A percentile compares a stretch with the other conserved stretches of the same genome.
These are phyloP conservation scores for Netelia inedita DNA, from an alignment of 2,888 invertebrate species.

Conservation along the genomic window DNA sequence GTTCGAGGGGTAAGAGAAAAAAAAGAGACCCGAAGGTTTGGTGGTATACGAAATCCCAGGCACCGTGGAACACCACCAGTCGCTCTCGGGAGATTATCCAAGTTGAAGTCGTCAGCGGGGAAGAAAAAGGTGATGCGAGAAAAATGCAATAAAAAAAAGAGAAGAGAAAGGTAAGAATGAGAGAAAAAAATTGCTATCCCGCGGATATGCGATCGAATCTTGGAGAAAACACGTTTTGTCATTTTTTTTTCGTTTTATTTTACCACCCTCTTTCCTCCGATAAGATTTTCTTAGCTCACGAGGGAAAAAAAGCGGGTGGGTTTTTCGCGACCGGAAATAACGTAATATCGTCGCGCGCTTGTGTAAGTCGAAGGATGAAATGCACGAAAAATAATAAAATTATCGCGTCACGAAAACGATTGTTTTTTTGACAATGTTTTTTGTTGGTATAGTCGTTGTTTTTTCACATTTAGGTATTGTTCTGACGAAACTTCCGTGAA, in stretches of 20 bases:
- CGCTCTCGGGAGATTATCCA: slow-evolving; percentile 27
- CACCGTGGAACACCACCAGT: background rate
- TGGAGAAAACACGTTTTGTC: background rate
- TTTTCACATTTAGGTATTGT: no score
- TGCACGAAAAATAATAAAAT: no score
- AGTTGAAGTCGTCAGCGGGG: background rate
- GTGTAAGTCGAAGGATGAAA: no score
- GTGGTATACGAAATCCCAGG: slow-evolving; percentile 17
- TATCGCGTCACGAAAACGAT: no score
- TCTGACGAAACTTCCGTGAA: no score
- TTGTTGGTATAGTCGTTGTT: no score
- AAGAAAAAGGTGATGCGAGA: background rate
- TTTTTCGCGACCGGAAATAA: no score
- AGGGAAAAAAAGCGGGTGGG: no score
- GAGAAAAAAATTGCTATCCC: background rate
- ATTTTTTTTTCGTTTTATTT: background rate
- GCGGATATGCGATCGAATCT: background rate
- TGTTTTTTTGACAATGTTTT: no score
- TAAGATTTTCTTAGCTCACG: no score
- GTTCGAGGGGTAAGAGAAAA: background rate
- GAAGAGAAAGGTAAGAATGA: background rate
- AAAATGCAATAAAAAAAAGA: no score
- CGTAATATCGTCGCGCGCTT: no score
- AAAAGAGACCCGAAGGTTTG: slow-evolving; percentile 23
- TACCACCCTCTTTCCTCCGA: background rate